Conservation (phyloP, 2,888 invertebrate species). For the Agrochola circellaris region DNA sequence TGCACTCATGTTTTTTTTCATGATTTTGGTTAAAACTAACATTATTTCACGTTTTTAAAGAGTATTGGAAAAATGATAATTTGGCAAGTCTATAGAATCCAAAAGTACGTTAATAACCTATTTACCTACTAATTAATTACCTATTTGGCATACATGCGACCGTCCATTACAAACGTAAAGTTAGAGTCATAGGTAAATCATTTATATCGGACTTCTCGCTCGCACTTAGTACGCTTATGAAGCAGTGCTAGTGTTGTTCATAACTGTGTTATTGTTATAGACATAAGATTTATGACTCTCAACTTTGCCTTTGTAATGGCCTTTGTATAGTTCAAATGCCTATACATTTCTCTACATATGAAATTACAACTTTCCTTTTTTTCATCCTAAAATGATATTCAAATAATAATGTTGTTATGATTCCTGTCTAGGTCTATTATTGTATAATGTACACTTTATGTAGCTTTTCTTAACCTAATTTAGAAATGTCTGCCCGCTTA, state of each 20-base stretch:
- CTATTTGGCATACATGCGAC: background rate
- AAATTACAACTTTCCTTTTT: background rate
- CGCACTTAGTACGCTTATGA: too few species aligned
- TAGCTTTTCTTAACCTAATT: slow-evolving; percentile 27
- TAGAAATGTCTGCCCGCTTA: slow-evolving; percentile 24
- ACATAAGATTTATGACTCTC: background rate
- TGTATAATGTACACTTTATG: slow-evolving; percentile 3
- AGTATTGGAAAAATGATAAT: background rate
- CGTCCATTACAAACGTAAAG: background rate
- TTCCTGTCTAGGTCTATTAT: background rate
- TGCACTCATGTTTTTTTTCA: background rate
- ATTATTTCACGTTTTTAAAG: too few species aligned
- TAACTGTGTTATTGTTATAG: background rate
- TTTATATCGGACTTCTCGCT: background rate
- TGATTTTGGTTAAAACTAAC: background rate
- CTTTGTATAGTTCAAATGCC: background rate
- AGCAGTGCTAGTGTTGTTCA: background rate
- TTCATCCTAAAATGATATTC: background rate
- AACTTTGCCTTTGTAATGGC: background rate
- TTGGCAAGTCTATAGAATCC: background rate
- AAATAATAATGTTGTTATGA: background rate
- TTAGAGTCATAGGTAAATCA: too few species aligned
- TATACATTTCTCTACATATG: background rate
- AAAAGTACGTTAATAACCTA: slow-evolving; percentile 11
- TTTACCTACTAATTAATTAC: background rate